Evolutionary conservation across 1,140 invertebrate genomes (phyloP), one percentile per base, ranked within the genome.

Genomic region (Drosophila sturtevanti): DNA sequence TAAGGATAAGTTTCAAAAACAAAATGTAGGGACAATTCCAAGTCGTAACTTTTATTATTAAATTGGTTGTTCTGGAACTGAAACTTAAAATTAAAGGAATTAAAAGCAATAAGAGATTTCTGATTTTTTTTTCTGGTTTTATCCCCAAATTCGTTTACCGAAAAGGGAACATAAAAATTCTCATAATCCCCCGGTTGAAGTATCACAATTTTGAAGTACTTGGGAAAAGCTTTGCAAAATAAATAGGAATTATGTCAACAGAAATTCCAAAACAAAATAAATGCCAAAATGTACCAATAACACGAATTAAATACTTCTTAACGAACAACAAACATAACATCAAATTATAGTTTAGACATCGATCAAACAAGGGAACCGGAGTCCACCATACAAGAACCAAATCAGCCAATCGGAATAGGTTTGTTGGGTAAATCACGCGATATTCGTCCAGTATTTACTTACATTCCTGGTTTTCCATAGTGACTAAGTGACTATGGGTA

Each of bases 201-300:
- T 41, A 41, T 31, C 27, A 3, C 5, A 41, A 41, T n/a, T 41
- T 41, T 41, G 1, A 14, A 3, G 14, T 44, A 34, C 11, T 59
- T 14, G n/a, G 52, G 18, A 68, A 87, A 75, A 87, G 56, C 78
- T 79, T 68, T 78, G 63, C 48, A 60, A 77, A 89, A 89, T 89
- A 89, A 82, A 87, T 87, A 87, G 76, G 68, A 87, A 84, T 87
- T 87, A 87, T 89, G 77, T 89, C 84, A 87, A 79, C 77, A 77
- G 77, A 65, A 87, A 87, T 89, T 72, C 62, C 84, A 79, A 68
- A 82, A 71, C 68, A 73, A 68, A 38, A 41, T 63, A 24, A 76
- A 74, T 67, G 61, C 16, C 18, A 16, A 75, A 70, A 77, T 77
- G 68, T 18, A 35, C 59, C 68, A 67, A 80, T 77, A 61, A 41